phyloP scores from a whole-genome alignment of 2,113 vertebrate genomes.

The Malurus melanocephalus region DNA sequence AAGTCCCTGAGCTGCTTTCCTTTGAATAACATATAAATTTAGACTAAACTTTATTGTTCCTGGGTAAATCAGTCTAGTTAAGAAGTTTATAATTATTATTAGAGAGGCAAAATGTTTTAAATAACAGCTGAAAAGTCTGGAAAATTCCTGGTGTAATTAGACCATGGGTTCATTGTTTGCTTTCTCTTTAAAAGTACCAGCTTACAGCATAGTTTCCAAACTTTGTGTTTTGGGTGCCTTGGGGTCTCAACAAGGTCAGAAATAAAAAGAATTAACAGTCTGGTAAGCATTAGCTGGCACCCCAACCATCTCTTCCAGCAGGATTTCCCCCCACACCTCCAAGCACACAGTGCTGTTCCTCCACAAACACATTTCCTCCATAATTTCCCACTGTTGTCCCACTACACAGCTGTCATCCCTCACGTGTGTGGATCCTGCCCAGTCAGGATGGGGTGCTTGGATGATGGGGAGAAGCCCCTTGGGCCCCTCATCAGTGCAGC shows the following conservation, averaged over 20 bases:
- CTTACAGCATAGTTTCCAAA: slow-evolving; percentile 46
- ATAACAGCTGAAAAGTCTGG: slow-evolving; percentile 42
- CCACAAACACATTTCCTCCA: background rate
- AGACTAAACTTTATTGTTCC: slow-evolving; percentile 51
- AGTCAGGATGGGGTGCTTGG: fast-evolving
- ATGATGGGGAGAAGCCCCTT: background rate
- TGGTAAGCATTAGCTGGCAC: slow-evolving; percentile 19
- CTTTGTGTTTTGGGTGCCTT: slow-evolving; percentile 4
- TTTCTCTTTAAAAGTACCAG: slow-evolving; percentile 36
- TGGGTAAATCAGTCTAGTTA: slow-evolving; percentile 62
- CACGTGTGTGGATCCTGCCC: background rate
- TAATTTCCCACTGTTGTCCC: background rate
- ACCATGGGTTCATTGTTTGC: slow-evolving; percentile 37
- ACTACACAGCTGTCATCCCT: fast-evolving
- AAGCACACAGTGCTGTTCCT: background rate
- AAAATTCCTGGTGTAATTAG: slow-evolving; percentile 56
- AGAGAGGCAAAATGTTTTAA: slow-evolving; percentile 48
- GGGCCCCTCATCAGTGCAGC: fast-evolving
- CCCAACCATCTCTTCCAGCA: background rate
- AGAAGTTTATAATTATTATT: slow-evolving; percentile 69
- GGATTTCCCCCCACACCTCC: background rate
- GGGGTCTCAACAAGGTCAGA: background rate
- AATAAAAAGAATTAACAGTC: slow-evolving; percentile 38
- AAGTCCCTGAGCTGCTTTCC: slow-evolving; percentile 42
- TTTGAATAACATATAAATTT: slow-evolving; percentile 56